These are phyloP conservation scores for Drosophila trapezifrons DNA, from an alignment of 1,140 invertebrate genomes.

Conservation along the genomic window DNA sequence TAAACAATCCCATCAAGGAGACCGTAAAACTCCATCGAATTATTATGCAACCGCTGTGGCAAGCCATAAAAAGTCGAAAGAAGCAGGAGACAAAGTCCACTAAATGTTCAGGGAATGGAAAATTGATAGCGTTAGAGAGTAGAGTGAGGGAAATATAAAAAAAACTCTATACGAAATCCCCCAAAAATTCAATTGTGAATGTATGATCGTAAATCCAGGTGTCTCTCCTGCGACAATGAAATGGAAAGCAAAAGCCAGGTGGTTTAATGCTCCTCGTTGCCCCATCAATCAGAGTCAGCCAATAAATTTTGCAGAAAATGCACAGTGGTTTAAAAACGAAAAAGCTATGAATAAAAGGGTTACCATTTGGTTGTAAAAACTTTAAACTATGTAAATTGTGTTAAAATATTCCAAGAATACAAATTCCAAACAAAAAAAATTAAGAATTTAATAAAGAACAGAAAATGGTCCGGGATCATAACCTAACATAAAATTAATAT, in stretches of 20 bases:
- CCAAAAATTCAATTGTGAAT: neutral
- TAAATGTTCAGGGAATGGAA: neutral
- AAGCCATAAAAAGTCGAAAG: neutral
- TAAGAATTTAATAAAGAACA: neutral
- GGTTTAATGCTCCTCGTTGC: neutral
- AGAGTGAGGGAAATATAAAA: neutral
- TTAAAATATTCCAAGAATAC: no score
- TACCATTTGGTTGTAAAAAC: no score
- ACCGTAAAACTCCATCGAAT: neutral
- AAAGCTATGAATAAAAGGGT: no score
- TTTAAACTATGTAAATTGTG: no score
- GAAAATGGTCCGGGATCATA: no score
- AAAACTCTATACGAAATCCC: neutral
- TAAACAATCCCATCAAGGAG: neutral
- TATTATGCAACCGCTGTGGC: neutral
- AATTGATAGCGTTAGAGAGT: neutral
- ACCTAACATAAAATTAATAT: no score
- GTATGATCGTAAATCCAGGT: neutral
- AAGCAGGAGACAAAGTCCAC: conserved; percentile 1
- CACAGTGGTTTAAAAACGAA: neutral
- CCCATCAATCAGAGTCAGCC: neutral
- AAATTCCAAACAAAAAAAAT: no score
- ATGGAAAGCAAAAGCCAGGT: neutral
- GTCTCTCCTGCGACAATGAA: neutral
- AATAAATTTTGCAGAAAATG: neutral